Percentiles rank a stretch among this genome's conserved stretches.
Conservation (phyloP, 2,888 invertebrate genomes). For the Drosophila ustulata region DNA sequence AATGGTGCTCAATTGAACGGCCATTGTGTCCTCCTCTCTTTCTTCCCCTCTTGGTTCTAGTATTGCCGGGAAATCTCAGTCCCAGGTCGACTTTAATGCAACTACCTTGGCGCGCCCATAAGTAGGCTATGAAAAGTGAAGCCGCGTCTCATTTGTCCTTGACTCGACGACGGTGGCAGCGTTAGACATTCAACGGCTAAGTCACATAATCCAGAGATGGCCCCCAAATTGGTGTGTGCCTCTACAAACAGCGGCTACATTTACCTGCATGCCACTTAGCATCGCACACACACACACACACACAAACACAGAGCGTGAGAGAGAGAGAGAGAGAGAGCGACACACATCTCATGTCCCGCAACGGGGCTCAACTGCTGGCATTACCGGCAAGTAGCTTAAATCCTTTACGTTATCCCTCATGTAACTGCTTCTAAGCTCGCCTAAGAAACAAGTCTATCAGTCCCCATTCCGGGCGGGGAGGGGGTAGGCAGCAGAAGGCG, state of each 20-base stretch:
- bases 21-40: conserved; percentile 26
- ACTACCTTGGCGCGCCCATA: conserved; percentile 28
- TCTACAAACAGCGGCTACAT: conserved; percentile 36
- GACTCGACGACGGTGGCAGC: conserved; percentile 34
- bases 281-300: conserved; percentile 21
- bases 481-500: not conserved
- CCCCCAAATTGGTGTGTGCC: conserved; percentile 39
- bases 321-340: not conserved
- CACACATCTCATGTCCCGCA: conserved; percentile 19
- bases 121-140: conserved; percentile 53
- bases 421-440: conserved; percentile 59
- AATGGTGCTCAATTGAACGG: conserved; percentile 56
- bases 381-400: conserved; percentile 76
- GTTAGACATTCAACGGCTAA: conserved; percentile 49
- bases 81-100: conserved; percentile 1
- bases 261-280: conserved; percentile 65
- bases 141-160: conserved; percentile 49
- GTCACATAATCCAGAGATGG: conserved; percentile 57
- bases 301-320: conserved; percentile 5
- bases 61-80: not conserved
- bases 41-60: not conserved
- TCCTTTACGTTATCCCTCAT: conserved; percentile 74
- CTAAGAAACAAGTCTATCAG: conserved; percentile 38
- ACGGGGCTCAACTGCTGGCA: conserved; percentile 53
- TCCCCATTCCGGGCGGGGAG: not conserved